phyloP scores from a whole-genome alignment of 2,797 vertebrate species.

The Discoglossus pictus region DNA sequence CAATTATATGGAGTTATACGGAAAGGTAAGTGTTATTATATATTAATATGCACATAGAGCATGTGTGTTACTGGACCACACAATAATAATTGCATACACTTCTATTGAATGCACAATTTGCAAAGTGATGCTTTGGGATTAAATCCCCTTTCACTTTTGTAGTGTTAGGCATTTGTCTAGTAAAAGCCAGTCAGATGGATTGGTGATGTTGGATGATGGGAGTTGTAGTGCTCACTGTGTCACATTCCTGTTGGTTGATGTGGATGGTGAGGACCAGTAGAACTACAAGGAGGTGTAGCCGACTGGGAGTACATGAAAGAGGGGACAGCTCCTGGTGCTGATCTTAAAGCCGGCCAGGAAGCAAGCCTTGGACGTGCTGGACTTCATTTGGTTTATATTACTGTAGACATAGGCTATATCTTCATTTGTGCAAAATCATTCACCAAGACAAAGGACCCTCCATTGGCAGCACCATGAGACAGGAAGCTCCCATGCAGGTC shows the following conservation, averaged over 20 bases:
- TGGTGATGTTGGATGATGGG: conserved; percentile 34
- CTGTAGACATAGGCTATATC: background rate
- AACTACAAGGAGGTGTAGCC: conserved; percentile 35
- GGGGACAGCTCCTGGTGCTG: conserved; percentile 46
- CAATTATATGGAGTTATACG: conserved; percentile 33
- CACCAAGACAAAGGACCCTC: conserved; percentile 6
- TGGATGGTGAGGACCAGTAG: background rate
- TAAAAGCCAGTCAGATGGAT: conserved; percentile 31
- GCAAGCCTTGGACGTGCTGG: background rate
- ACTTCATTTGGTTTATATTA: background rate
- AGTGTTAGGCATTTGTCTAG: conserved; percentile 4
- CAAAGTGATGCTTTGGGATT: no score
- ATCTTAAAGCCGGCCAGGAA: conserved; percentile 34
- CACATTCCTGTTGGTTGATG: background rate
- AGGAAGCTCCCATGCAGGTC: conserved; percentile 46
- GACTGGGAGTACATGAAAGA: conserved; percentile 21
- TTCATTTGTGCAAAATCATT: background rate
- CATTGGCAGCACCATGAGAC: conserved; percentile 34
- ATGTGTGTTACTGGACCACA: background rate
- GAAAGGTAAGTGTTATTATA: conserved; percentile 34
- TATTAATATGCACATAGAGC: no score
- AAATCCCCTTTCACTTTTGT: conserved; percentile 22
- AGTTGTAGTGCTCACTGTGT: conserved; percentile 26
- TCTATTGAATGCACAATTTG: no score
- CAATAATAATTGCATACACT: background rate